Conservation (phyloP, 30 jellyfish, hydroid and myxozoan genomes). For the Chironex yamaguchii region DNA sequence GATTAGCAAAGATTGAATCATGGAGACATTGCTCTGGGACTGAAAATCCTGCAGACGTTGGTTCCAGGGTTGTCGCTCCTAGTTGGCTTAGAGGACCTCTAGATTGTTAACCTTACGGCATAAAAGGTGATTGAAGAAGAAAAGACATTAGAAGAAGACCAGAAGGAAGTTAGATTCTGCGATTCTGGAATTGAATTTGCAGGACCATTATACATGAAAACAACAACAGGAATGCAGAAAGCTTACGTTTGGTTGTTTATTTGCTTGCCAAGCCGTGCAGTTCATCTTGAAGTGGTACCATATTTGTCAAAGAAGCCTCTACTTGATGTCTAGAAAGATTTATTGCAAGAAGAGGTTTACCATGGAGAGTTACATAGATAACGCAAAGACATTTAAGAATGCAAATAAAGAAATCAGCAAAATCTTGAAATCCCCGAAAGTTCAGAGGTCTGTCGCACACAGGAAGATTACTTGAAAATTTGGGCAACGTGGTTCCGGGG, state of each 20-base stretch:
- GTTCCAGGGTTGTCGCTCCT: too few relatives aligned
- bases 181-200: constrained; percentile 25
- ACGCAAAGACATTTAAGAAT: constrained; percentile 38
- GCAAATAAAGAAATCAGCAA: constrained; percentile 6
- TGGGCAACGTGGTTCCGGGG: constrained; percentile 50
- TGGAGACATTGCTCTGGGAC: constrained; percentile 47
- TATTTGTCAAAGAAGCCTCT: constrained; percentile 7
- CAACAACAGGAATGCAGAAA: neutral
- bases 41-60: constrained; percentile 37
- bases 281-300: constrained; percentile 1
- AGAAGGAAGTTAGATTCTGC: constrained; percentile 13
- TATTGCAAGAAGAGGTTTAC: constrained; percentile 10
- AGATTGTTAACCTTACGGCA: too few relatives aligned
- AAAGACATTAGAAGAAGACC: neutral
- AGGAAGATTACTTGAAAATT: constrained; percentile 17
- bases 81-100: too few relatives aligned
- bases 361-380: constrained; percentile 29
- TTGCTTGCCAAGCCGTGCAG: constrained; percentile 22
- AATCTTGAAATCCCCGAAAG: neutral
- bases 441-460: neutral
- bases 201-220: constrained; percentile 22
- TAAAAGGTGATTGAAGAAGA: neutral
- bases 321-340: constrained; percentile 8
- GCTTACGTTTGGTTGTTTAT: constrained; percentile 13
- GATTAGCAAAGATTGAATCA: neutral